Conservation (phyloP, 2,888 invertebrate species). For the Portevinia maculata region DNA sequence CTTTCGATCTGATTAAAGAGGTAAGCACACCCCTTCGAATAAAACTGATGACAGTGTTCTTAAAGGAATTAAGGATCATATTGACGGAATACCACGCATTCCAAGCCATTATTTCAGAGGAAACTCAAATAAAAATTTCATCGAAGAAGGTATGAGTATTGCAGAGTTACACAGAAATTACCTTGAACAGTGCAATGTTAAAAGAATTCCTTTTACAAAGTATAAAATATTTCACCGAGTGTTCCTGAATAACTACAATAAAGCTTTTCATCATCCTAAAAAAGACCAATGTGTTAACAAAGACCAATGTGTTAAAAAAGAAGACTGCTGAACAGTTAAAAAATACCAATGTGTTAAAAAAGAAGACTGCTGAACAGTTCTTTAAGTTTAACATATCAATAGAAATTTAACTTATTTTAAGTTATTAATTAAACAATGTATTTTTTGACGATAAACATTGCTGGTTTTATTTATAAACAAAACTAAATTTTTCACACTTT, state of each 20-base stretch:
- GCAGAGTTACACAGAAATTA: conserved; percentile 40
- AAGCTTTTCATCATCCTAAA: too few relatives aligned
- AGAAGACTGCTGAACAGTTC: too few relatives aligned
- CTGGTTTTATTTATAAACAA: too few relatives aligned
- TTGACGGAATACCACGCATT: conserved; percentile 43
- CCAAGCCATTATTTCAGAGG: conserved; percentile 43
- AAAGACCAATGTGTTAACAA: too few relatives aligned
- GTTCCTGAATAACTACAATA: conserved; percentile 30
- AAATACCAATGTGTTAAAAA: too few relatives aligned
- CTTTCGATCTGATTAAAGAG: conserved; percentile 17
- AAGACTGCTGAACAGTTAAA: too few relatives aligned
- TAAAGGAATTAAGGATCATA: conserved; percentile 32
- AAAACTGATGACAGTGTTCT: conserved; percentile 16
- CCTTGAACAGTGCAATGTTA: conserved; percentile 30
- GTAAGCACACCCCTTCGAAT: conserved; percentile 29
- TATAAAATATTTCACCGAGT: conserved; percentile 29
- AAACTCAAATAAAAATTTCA: conserved; percentile 30
- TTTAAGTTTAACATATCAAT: too few relatives aligned
- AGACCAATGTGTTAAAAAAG: too few relatives aligned
- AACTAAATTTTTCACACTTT: too few relatives aligned
- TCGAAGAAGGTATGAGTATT: conserved; percentile 38
- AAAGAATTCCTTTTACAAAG: conserved; percentile 32
- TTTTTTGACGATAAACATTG: too few relatives aligned
- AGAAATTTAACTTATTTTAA: too few relatives aligned
- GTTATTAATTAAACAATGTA: too few relatives aligned